Evolutionary conservation across 2,888 invertebrate genomes (phyloP), one percentile per base, ranked within the genome.

Genomic region (Punctoribates punctum): DNA sequence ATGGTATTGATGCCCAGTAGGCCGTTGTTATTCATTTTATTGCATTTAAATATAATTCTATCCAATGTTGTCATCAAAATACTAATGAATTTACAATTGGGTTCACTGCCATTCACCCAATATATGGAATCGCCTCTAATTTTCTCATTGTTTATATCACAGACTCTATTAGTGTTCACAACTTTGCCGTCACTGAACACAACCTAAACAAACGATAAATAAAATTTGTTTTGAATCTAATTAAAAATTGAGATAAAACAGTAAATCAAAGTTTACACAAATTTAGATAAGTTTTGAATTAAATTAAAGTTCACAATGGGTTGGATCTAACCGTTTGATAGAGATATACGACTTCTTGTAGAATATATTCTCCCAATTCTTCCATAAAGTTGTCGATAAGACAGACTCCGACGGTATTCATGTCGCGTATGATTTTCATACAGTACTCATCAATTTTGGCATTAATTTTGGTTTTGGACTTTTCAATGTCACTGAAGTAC

Each of bases 91-190:
- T 86, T 86, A 83, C 92, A 93, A 80, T 89, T 87, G 42, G 88
- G 86, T 82, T 94, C 94, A 81, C 89, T 89, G 20, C 95, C 96
- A 81, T 93, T 91, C 17, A 95, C 89, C 96, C 96, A 96, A 73
- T 91, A 90, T 81, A 96, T 95, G 83, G 93, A 89, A 86, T 96
- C 96, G 81, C 94, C 92, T 17, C 96, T 87, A 82, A 96, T 92
- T 57, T 90, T 77, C 17, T 74, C 60, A 38, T 42, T 75, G 34
- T 25, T 34, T 48, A 62, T 11, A 38, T 34, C 48, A 34, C 8
- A 70, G 73, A 23, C 38, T 20, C 4, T 67, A 15, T 75, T 75
- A 25, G 29, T 57, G 67, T 77, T 77, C 9, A 79, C 78, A 6
- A 79, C 65, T 25, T 79, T 54, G 11, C 79, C 79, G 42, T 78